Evolutionary conservation across 2,113 vertebrate genomes (phyloP).

Genomic region (Rattus rattus): DNA sequence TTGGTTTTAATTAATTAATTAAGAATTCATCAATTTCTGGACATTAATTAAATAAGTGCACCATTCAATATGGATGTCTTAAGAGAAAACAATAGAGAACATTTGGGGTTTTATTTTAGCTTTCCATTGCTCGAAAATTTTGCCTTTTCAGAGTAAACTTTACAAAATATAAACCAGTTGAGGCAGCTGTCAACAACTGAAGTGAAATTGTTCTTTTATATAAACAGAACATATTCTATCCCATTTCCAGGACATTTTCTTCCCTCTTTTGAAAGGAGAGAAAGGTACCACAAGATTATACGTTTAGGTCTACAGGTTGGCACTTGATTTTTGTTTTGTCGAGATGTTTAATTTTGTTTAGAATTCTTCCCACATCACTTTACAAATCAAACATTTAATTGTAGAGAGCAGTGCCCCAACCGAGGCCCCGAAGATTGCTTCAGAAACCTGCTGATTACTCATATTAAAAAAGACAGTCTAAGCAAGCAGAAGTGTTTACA

Average conservation of each 20-base stretch:
- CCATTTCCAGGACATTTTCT: not conserved
- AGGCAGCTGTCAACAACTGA: not conserved
- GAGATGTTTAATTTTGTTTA: slow-evolving; percentile 24
- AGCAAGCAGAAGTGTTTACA: slow-evolving; percentile 70
- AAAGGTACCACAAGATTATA: not conserved
- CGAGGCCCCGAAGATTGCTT: not conserved
- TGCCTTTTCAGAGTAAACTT: not conserved
- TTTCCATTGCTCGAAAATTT: not conserved
- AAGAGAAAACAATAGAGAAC: not conserved
- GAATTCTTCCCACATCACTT: not conserved
- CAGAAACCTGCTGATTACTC: slow-evolving; percentile 66
- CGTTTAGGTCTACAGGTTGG: not conserved
- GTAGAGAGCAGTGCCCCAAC: slow-evolving; percentile 41
- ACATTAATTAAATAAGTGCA: not conserved
- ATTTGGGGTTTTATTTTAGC: not conserved
- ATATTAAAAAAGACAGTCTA: slow-evolving; percentile 74
- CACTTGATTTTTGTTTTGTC: slow-evolving; percentile 57
- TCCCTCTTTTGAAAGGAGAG: slow-evolving; percentile 32
- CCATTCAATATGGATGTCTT: not conserved
- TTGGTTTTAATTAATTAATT: too few relatives aligned
- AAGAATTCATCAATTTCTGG: too few relatives aligned
- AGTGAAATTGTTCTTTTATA: slow-evolving; percentile 15
- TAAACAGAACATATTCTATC: slow-evolving; percentile 9
- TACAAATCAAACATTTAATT: slow-evolving; percentile 55
- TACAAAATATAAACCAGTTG: not conserved